phyloP scores from a whole-genome alignment of 2,113 vertebrate species.

The Phrynosoma blainvillii region DNA sequence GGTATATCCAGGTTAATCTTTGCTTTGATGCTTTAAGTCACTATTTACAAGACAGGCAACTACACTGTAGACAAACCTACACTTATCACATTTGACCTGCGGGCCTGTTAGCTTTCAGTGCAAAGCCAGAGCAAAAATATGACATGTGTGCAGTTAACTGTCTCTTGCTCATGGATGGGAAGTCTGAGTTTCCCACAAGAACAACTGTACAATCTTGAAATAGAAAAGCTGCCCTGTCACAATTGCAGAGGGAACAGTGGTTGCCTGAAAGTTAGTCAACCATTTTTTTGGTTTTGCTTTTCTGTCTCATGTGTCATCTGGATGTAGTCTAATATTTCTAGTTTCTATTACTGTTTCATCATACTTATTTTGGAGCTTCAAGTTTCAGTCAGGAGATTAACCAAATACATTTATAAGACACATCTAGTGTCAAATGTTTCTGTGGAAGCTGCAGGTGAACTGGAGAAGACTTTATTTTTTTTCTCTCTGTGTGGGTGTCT shows the following conservation, averaged over 20 bases:
- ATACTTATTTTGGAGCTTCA: neutral
- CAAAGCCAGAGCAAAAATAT: conserved; percentile 10
- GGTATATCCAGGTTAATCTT: neutral
- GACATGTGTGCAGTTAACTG: neutral
- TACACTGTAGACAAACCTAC: neutral
- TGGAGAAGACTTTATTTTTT: neutral
- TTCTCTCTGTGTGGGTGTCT: neutral
- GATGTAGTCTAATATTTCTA: neutral
- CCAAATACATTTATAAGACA: neutral
- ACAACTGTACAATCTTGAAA: conserved; percentile 19
- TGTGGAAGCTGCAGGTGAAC: neutral
- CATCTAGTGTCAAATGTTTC: neutral
- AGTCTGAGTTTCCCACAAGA: conserved; percentile 14
- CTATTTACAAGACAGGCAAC: neutral
- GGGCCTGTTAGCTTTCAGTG: conserved; percentile 2
- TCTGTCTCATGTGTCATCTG: neutral
- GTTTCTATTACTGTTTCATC: neutral
- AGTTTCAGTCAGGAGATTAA: neutral
- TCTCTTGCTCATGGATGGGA: neutral
- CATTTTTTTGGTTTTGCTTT: neutral
- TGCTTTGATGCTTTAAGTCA: neutral
- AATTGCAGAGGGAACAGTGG: neutral
- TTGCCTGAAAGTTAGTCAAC: neutral
- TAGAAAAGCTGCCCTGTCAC: neutral
- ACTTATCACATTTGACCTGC: neutral